Base-by-base conservation (phyloP, 1,140 invertebrate genomes). In the Nasonia giraulti region DNA sequence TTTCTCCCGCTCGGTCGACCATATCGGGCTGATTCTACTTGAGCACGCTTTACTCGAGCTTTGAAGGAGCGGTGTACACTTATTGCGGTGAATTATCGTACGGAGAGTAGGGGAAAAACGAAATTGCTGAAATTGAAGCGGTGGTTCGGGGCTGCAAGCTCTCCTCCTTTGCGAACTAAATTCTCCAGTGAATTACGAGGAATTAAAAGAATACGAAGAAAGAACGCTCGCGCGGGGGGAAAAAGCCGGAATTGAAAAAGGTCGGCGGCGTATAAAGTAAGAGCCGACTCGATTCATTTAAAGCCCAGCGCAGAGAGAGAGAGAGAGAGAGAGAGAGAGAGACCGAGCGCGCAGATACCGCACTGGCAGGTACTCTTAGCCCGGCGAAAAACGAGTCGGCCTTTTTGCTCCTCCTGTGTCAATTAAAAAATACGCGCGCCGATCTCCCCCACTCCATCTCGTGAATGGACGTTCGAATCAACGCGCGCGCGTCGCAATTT, bases 401-500 rank as follows among this genome's bases (percentile, higher is more conserved):
- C 23, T n/a, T 80, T 66, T 44, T 68, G 17, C n/a, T 40, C 47
- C 23, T 81, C 80, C 44, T 33, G 10, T 73, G 44, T 82, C 80
- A 82, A 82, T 82, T 82, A 82, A 82, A 81, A 82, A 73, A 82
- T 62, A 62, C 71, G 31, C 79, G 33, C 66, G 44, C 33, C 0
- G 69, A 37, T 73, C 27, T 73, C 69, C 5, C 23, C 14, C 69
- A 14, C 23, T 33, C 27, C 7, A 31, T 73, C 69, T 37, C 11
- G 55, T 62, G 20, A 62, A 62, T 62, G 77, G 33, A 44, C 7
- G 77, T 68, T 68, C 55, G 14, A 79, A 66, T 79, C 47, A 33
- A 10, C 55, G 44, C 77, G 6, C 17, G 44, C 77, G 6, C 17
- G 6, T 62, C 55, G 33, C 77, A 79, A 79, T 79, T 79, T 79